Conservation (phyloP, 2,888 invertebrate genomes). For the Noctua comes region DNA sequence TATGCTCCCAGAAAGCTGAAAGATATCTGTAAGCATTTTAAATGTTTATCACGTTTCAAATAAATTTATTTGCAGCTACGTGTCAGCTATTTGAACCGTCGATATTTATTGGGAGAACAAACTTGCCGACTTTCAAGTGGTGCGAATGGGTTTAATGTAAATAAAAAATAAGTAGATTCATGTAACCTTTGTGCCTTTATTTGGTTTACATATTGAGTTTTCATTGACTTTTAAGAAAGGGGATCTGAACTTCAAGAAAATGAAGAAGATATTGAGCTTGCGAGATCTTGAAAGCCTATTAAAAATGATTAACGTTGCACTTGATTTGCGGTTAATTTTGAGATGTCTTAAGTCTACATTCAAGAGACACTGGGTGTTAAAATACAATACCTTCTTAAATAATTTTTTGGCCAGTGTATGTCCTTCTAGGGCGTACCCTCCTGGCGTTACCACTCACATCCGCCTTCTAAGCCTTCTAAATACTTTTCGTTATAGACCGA, state of each 20-base stretch:
- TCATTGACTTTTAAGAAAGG: neutral
- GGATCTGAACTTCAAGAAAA: neutral
- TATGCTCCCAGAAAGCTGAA: conserved; percentile 16
- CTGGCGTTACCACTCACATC: too few relatives aligned
- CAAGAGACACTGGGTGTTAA: neutral
- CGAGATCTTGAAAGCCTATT: neutral
- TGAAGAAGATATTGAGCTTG: neutral
- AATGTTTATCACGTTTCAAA: conserved; percentile 52
- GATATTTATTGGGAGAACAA: conserved; percentile 50
- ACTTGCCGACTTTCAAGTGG: conserved; percentile 42
- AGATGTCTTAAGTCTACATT: neutral
- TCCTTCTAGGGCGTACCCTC: too few relatives aligned
- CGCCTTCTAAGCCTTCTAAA: too few relatives aligned
- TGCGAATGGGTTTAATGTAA: conserved; percentile 31
- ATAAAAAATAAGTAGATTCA: conserved; percentile 31
- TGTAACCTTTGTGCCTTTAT: conserved; percentile 30
- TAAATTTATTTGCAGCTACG: conserved; percentile 53
- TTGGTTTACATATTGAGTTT: conserved; percentile 14
- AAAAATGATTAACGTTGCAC: neutral
- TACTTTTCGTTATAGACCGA: too few relatives aligned
- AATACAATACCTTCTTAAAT: neutral
- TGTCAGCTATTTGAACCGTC: conserved; percentile 48
- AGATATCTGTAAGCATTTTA: conserved; percentile 45
- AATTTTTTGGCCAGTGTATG: too few relatives aligned
- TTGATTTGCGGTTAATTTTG: neutral